Evolutionary conservation across 2,113 vertebrate genomes (phyloP), one percentile per base, ranked within the genome.

Genomic region (Larimichthys crocea): DNA sequence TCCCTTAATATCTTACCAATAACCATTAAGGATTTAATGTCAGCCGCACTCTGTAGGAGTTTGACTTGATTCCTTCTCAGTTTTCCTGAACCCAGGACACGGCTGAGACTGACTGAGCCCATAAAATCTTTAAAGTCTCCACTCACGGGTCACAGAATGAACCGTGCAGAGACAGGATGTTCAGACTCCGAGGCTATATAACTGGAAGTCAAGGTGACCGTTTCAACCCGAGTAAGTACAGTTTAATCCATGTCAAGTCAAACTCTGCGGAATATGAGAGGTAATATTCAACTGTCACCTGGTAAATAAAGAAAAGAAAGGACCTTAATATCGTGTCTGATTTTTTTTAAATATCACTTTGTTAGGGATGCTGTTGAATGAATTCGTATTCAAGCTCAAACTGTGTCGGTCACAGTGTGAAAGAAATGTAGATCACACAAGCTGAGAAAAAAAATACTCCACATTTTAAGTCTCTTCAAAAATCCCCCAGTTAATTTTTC

Each of bases 1-100:
- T 92, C 91, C 93, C 75, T 85, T 93, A 93, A 92, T 91, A 93
- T 92, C 82, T 80, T 70, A 90, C 88, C 90, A 93, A 92, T 94
- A 92, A 92, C 93, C 87, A 90, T 92, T 91, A 91, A 89, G 90
- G 89, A 86, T 90, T 92, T 94, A 93, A 91, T 89, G 92, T 91
- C 90, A 90, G 78, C 87, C 61, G 56, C 31, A 19, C 80, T 87
- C 84, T 85, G 79, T 55, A 26, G 35, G 74, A 40, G 66, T 76
- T 86, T 85, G 78, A 65, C 80, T 82, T 79, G 79, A 85, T 84
- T 88, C 74, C 67, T 87, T 71, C 83, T 80, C 79, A 57, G 76
- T 90, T 85, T 77, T 77, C 73, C 79, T 83, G 73, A 83, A 79
- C 83, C 48, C n/a, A 10, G 76, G 72, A 80, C 74, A 79, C 62